These are phyloP conservation scores for Teleogryllus oceanicus DNA, from an alignment of 2,888 invertebrate genomes.

Conservation along the genomic window DNA sequence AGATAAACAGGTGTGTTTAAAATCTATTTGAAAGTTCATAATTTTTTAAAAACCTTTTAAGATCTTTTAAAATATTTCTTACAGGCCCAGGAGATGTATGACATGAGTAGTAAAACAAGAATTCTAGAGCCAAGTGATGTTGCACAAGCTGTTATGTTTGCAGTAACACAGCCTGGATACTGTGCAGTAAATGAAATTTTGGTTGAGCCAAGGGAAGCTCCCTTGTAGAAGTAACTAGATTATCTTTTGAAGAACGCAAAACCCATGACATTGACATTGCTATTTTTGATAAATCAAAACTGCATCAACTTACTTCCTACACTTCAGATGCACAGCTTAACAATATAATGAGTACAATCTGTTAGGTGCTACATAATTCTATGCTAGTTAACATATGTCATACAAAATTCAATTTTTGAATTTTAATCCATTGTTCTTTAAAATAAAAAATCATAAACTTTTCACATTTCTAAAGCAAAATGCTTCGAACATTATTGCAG, in stretches of 20 bases:
- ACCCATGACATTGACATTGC: too few relatives aligned
- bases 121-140: conserved; percentile 40
- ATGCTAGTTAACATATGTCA: too few relatives aligned
- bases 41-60: neutral
- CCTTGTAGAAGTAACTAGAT: conserved; percentile 36
- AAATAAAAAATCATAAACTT: too few relatives aligned
- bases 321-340: too few relatives aligned
- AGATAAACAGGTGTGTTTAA: conserved; percentile 38
- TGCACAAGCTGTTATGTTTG: conserved; percentile 40
- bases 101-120: conserved; percentile 33
- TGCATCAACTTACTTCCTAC: too few relatives aligned
- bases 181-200: conserved; percentile 41
- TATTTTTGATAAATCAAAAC: too few relatives aligned
- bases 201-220: conserved; percentile 40
- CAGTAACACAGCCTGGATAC: conserved; percentile 39
- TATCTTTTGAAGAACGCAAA: neutral
- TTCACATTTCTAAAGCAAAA: too few relatives aligned
- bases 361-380: too few relatives aligned
- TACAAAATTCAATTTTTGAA: too few relatives aligned
- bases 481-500: too few relatives aligned
- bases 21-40: neutral
- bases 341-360: too few relatives aligned
- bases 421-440: too few relatives aligned
- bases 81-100: conserved; percentile 26
- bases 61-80: conserved; percentile 19